Evolutionary conservation across 2,888 invertebrate genomes (phyloP), one percentile per base, ranked within the genome.

Genomic region (Ennomos quercinarius): DNA sequence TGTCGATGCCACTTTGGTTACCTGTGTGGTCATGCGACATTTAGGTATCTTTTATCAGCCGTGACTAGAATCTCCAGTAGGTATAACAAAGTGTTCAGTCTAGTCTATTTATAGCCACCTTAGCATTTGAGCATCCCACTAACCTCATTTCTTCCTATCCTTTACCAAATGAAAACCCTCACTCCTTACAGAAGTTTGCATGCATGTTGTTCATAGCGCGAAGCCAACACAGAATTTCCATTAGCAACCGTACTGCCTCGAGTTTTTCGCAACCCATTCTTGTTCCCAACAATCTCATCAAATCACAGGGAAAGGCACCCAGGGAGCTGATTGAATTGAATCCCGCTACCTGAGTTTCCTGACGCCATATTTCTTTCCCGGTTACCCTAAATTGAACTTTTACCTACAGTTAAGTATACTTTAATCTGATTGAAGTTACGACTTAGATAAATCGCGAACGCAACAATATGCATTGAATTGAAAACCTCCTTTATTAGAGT

Each of bases 321-420:
- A 82, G 86, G 91, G 86, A 86, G 74, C 87, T 90, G 92, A 92
- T 91, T 91, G 91, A 91, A 92, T 92, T 89, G 91, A 87, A 85
- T 77, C 80, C 85, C 77, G 79, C 72, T 79, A 54, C 59, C 59
- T 59, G 59, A 39, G 44, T 49, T 86, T 88, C 91, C 86, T 86
- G 79, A 70, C 81, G 80, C 87, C 83, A 86, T 89, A 90, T 89
- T 91, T 91, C 88, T 91, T 89, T 76, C 63, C 82, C 86, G 81
- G 79, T 86, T 84, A 77, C 86, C 87, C 86, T 84, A 84, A 89
- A 91, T 87, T 84, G 86, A 90, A 89, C 84, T 88, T 87, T 85
- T 87, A 87, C 86, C 83, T 81, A 83, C 86, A 51, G 41, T 89
- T 91, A 87, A 91, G 90, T 87, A 87, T 88, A 87, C 87, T 91